These are phyloP conservation scores for Loripinus fragilis DNA, from an alignment of 2,888 invertebrate genomes.

Conservation along the genomic window DNA sequence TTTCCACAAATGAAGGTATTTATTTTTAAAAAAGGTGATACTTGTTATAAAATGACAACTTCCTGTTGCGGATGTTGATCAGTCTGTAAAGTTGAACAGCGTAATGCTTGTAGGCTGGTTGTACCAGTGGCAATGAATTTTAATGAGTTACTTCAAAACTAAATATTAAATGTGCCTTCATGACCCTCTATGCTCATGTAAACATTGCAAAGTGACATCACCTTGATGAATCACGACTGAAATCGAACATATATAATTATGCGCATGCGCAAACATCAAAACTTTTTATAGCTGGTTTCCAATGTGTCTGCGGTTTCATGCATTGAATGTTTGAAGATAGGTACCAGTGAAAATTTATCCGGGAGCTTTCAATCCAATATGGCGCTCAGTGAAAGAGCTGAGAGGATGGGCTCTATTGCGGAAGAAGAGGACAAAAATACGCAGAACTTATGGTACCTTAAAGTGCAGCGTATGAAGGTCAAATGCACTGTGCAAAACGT, in stretches of 20 bases:
- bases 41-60: too few species aligned
- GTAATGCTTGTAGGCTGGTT: too few species aligned
- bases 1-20: too few species aligned
- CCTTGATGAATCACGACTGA: constrained; percentile 67
- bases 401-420: constrained; percentile 74
- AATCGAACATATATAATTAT: constrained; percentile 51
- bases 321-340: too few species aligned
- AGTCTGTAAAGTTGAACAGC: too few species aligned
- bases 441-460: constrained; percentile 78
- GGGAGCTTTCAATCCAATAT: constrained; percentile 77
- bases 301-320: not conserved
- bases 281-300: not conserved
- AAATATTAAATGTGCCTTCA: too few species aligned
- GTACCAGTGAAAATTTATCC: constrained; percentile 48
- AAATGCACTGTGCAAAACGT: too few species aligned
- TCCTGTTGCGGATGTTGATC: too few species aligned
- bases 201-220: constrained; percentile 56
- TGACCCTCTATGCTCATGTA: not conserved
- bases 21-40: too few species aligned
- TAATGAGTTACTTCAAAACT: too few species aligned
- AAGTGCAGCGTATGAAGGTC: not conserved
- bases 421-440: constrained; percentile 74
- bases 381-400: constrained; percentile 80
- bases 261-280: constrained; percentile 72
- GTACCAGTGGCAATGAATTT: too few species aligned